Evolutionary conservation across 2,797 vertebrate genomes (phyloP), one percentile per base, ranked within the genome.

Genomic region (Melanotaenia nigrans): DNA sequence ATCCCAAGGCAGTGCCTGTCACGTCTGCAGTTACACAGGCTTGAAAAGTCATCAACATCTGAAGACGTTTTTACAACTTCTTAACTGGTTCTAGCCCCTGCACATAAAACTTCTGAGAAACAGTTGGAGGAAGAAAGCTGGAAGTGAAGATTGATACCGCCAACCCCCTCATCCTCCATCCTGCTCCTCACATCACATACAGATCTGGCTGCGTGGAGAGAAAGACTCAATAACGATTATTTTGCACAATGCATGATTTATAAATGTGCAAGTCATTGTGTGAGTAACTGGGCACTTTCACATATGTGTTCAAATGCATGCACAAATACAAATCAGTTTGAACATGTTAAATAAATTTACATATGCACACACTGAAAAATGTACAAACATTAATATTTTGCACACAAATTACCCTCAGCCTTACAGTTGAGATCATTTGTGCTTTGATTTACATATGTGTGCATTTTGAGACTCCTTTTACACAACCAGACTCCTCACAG

Each of bases 1-100:
- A 79, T 89, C 81, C 89, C 86, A 81, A 65, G 40, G 57, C 70
- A 18, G 71, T 42, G 75, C 82, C 82, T 72, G 78, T 90, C 87
- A 89, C 79, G 65, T 84, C 83, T 87, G 79, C 81, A 87, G 87
- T 73, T 71, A 36, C 84, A 68, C 81, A 83, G 86, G 77, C 90
- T 86, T 92, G 91, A 90, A 92, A 92, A 94, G 87, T 85, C 90
- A 90, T 93, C 91, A 92, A 88, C 90, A 86, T 92, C 89, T 87
- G 83, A 89, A 79, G 86, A 89, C 85, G 36, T 88, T 93, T 92
- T 94, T 91, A 93, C 81, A 78, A 86, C 90, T 81, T 84, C 87
- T 91, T 90, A 89, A 91, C 92, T 77, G 82, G 89, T 85, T 81
- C 61, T 32, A 89, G 86, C 84, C 86, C 78, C 77, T 60, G 75